A percentile compares a stretch with the other conserved stretches of the same genome.
phyloP scores from a whole-genome alignment of 2,797 vertebrate species.

The Leptodactylus fallax region DNA sequence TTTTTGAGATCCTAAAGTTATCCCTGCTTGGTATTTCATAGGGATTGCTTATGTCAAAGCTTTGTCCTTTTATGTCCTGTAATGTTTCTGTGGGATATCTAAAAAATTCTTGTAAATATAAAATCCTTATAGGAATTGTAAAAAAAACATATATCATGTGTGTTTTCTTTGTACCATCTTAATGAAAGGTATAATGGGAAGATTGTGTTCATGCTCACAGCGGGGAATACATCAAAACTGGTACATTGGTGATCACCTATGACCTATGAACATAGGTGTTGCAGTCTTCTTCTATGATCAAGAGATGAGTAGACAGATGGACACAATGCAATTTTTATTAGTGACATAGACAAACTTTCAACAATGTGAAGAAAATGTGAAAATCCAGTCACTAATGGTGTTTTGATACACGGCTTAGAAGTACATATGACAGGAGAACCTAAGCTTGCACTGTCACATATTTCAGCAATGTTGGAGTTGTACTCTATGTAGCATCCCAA shows the following conservation, averaged over 20 bases:
- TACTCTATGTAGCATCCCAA: too few species aligned
- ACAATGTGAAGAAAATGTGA: background rate
- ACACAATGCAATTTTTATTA: background rate
- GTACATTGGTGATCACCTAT: background rate
- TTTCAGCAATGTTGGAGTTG: too few species aligned
- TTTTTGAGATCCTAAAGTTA: conserved; percentile 37
- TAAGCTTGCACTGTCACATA: too few species aligned
- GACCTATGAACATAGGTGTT: background rate
- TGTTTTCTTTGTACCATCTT: conserved; percentile 9
- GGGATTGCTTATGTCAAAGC: conserved; percentile 30
- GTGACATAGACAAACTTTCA: background rate
- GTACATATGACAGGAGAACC: too few species aligned
- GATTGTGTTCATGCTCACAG: background rate
- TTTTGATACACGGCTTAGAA: too few species aligned
- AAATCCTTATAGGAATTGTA: conserved; percentile 36
- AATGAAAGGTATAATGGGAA: background rate
- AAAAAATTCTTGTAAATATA: conserved; percentile 55
- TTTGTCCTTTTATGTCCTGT: conserved; percentile 54
- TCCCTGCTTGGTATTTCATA: conserved; percentile 40
- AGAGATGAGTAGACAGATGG: background rate
- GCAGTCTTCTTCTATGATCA: too few species aligned
- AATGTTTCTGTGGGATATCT: conserved; percentile 57
- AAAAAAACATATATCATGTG: background rate
- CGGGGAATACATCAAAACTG: background rate
- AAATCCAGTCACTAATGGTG: too few species aligned